Conservation (phyloP, 2,113 vertebrate species). For the Montifringilla adamsi region DNA sequence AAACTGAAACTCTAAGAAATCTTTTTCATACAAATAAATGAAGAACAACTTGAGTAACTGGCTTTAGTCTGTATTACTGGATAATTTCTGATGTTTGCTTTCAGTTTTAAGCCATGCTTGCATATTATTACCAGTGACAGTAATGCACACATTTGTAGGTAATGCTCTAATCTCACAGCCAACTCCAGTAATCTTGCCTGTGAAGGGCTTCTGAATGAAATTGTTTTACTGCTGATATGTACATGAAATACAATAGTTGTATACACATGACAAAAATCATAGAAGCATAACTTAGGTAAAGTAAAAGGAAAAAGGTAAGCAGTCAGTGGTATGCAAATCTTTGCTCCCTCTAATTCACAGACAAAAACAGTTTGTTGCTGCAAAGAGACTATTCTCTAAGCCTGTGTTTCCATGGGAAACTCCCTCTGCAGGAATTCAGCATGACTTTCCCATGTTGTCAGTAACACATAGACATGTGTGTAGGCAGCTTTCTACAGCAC, state of each 20-base stretch:
- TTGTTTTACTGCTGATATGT: constrained; percentile 46
- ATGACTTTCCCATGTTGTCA: neutral
- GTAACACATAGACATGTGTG: neutral
- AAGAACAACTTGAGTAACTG: constrained; percentile 74
- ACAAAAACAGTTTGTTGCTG: neutral
- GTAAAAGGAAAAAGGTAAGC: neutral
- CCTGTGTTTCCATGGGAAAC: neutral
- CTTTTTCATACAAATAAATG: constrained; percentile 70
- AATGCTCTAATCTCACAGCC: constrained; percentile 81
- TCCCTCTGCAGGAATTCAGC: neutral
- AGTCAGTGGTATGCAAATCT: neutral
- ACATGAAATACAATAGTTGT: constrained; percentile 41
- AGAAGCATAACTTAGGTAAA: neutral
- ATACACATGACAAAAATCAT: neutral
- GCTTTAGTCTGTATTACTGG: constrained; percentile 48
- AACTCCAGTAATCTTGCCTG: constrained; percentile 80
- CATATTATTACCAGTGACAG: constrained; percentile 82
- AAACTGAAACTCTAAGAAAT: constrained; percentile 54
- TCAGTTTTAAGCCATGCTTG: constrained; percentile 84
- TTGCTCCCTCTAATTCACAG: neutral
- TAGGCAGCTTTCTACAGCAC: neutral
- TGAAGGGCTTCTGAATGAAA: constrained; percentile 79
- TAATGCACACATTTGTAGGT: constrained; percentile 85
- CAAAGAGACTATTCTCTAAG: neutral
- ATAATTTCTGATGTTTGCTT: constrained; percentile 70